A percentile compares a stretch with the other conserved stretches of the same genome.
Evolutionary conservation across 2,797 vertebrate genomes (phyloP).

Genomic region (Liasis olivaceus): DNA sequence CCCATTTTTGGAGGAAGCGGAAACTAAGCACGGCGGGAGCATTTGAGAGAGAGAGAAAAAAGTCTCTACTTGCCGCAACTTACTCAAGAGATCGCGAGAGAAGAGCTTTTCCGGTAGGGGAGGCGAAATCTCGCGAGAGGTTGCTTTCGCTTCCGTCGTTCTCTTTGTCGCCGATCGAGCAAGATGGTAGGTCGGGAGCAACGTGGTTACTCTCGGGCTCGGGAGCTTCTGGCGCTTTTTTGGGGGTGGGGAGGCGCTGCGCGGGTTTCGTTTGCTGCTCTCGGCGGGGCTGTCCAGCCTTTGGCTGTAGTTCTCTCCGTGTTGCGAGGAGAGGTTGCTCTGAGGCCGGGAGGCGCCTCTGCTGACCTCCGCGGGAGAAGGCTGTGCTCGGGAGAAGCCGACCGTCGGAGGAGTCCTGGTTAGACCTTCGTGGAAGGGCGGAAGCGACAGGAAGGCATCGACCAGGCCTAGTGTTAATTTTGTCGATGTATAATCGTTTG

Average conservation of each 20-base stretch:
- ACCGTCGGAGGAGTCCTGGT: neutral
- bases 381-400: neutral
- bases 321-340: neutral
- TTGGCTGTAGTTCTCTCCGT: too few relatives aligned
- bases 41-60: too few relatives aligned
- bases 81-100: constrained; percentile 29
- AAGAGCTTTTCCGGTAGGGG: fast-evolving
- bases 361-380: neutral
- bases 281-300: neutral
- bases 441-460: neutral
- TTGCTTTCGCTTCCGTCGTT: constrained; percentile 18
- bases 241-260: neutral
- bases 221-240: too few relatives aligned
- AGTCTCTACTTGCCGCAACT: fast-evolving
- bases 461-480: neutral
- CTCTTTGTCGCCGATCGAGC: neutral
- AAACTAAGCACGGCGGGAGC: neutral
- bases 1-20: neutral
- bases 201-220: neutral
- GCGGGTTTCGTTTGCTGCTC: neutral
- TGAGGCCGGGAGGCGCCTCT: neutral
- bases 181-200: constrained; percentile 59
- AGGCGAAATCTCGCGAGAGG: constrained; percentile 51
- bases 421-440: neutral
- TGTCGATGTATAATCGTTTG: neutral